Percentiles rank a stretch among this genome's conserved stretches.
phyloP scores from a whole-genome alignment of 1,140 invertebrate genomes.

The Ctenoplectra terminalis region DNA sequence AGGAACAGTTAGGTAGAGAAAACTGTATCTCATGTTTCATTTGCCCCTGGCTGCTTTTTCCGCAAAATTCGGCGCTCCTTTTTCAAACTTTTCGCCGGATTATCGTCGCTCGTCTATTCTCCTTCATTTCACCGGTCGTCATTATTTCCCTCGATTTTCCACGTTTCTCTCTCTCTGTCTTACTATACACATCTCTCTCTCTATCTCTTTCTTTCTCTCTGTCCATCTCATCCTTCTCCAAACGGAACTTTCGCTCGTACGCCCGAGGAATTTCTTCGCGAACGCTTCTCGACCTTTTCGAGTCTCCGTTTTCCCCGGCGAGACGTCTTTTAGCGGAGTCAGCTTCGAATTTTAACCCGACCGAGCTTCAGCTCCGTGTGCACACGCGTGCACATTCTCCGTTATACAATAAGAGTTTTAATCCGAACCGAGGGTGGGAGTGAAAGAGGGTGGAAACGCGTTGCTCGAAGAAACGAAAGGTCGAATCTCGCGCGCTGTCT shows the following conservation, averaged over 20 bases:
- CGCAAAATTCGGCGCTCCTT: background rate
- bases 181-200: no score
- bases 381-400: background rate
- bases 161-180: no score
- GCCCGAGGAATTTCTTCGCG: conserved; percentile 50
- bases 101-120: conserved; percentile 7
- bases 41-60: background rate
- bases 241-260: conserved; percentile 6
- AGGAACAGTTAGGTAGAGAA: no score
- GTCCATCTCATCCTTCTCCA: background rate
- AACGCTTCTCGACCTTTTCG: conserved; percentile 39
- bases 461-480: background rate
- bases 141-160: conserved; percentile 29
- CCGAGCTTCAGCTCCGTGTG: no score
- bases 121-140: conserved; percentile 35
- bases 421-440: background rate
- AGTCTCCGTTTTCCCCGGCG: conserved; percentile 37
- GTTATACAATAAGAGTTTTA: conserved; percentile 27
- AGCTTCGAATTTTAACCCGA: conserved; percentile 48
- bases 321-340: conserved; percentile 60
- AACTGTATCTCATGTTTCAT: conserved; percentile 3
- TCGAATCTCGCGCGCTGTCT: background rate
- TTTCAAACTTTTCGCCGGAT: conserved; percentile 23
- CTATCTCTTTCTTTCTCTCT: background rate
- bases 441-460: background rate